These are phyloP conservation scores for Cassiopea xamachana DNA, from an alignment of 30 jellyfish, hydroid and myxozoan genomes.

Conservation along the genomic window DNA sequence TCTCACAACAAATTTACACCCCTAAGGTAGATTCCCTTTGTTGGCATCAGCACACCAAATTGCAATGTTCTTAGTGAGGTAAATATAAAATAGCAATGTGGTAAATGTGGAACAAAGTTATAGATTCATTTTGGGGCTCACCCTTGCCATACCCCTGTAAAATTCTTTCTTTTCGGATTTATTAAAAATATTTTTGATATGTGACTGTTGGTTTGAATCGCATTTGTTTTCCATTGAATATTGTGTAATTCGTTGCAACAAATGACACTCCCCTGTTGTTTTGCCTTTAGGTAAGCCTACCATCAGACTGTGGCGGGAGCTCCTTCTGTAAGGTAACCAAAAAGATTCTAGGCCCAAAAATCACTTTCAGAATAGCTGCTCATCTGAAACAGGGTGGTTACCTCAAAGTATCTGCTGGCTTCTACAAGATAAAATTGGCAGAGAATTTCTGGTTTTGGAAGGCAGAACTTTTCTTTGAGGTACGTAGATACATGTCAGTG, in stretches of 20 bases:
- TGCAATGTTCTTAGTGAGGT: too few relatives aligned
- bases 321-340: constrained; percentile 85
- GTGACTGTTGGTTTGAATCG: too few relatives aligned
- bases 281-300: constrained; percentile 73
- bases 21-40: too few relatives aligned
- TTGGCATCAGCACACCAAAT: too few relatives aligned
- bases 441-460: constrained; percentile 71
- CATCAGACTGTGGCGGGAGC: constrained; percentile 95
- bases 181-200: too few relatives aligned
- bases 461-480: constrained; percentile 90
- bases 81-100: too few relatives aligned
- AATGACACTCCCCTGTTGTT: not conserved
- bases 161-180: too few relatives aligned
- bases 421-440: constrained; percentile 77
- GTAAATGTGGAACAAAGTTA: too few relatives aligned
- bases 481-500: constrained; percentile 1
- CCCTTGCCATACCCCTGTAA: too few relatives aligned
- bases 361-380: constrained; percentile 83
- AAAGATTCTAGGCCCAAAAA: constrained; percentile 88
- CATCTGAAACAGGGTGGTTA: constrained; percentile 60
- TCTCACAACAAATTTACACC: too few relatives aligned
- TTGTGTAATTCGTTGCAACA: not conserved
- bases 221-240: too few relatives aligned
- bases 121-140: too few relatives aligned
- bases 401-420: constrained; percentile 90